phyloP scores from a whole-genome alignment of 2,113 vertebrate genomes.

The Plecturocebus donacophilus region DNA sequence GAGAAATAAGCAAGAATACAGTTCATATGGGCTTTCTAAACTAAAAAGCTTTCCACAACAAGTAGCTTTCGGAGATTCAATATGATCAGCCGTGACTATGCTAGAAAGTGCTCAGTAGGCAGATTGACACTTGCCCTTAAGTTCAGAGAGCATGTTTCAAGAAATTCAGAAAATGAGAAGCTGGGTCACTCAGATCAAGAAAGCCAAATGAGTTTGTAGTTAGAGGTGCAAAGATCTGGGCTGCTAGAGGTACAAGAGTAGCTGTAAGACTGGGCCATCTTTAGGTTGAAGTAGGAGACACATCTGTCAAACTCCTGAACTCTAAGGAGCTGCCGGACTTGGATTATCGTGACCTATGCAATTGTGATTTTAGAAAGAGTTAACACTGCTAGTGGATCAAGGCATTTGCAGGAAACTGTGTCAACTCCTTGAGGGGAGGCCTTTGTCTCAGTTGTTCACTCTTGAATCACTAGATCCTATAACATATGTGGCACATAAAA shows the following conservation, averaged over 20 bases:
- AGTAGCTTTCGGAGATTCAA: neutral
- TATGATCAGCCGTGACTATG: neutral
- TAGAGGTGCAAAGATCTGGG: neutral
- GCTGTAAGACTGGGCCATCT: neutral
- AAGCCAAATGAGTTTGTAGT: neutral
- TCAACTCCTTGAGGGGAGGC: neutral
- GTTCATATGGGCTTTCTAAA: neutral
- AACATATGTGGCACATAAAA: neutral
- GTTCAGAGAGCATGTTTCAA: neutral
- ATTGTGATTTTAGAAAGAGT: neutral
- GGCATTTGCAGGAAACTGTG: neutral
- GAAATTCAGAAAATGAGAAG: neutral
- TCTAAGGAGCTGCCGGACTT: neutral
- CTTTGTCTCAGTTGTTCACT: neutral
- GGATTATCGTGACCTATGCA: neutral
- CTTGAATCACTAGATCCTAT: neutral
- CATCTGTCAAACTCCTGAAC: neutral
- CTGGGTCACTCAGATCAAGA: neutral
- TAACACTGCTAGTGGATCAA: neutral
- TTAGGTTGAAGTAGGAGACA: neutral
- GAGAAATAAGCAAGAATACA: neutral
- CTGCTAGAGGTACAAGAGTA: neutral
- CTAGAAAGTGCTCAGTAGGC: neutral
- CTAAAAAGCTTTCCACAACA: neutral
- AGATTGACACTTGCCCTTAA: neutral